phyloP scores from a whole-genome alignment of 2,888 invertebrate species.

The Cancer borealis region DNA sequence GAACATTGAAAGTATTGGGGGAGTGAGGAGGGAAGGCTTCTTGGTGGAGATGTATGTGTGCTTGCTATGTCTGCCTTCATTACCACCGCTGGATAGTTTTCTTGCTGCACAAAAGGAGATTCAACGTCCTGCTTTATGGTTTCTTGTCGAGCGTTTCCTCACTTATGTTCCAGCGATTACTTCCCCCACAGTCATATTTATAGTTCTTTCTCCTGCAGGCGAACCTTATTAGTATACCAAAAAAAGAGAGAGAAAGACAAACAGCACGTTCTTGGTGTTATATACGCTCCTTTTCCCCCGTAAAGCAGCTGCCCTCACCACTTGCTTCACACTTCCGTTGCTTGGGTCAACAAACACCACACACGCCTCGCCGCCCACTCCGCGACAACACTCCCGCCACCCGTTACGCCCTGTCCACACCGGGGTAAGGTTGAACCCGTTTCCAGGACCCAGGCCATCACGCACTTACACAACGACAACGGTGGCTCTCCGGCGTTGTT shows the following conservation, averaged over 20 bases:
- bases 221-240: not conserved
- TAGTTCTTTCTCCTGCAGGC: not conserved
- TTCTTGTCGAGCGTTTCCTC: not conserved
- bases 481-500: not conserved
- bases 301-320: not conserved
- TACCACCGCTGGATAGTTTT: not conserved
- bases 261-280: not conserved
- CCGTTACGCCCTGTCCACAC: conserved; percentile 1
- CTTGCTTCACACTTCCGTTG: not conserved
- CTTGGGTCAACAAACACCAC: conserved; percentile 15
- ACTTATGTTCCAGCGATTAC: not conserved
- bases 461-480: not conserved
- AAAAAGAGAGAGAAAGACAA: not conserved
- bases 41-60: not conserved
- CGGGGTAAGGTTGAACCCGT: not conserved
- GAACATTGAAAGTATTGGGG: conserved; percentile 41
- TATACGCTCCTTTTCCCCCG: not conserved
- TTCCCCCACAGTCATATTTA: not conserved
- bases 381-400: not conserved
- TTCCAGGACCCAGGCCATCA: not conserved
- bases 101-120: not conserved
- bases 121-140: not conserved
- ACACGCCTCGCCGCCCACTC: not conserved
- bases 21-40: conserved; percentile 15
- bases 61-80: not conserved